These are phyloP conservation scores for Oligia strigilis DNA, from an alignment of 2,888 invertebrate species.

Conservation along the genomic window DNA sequence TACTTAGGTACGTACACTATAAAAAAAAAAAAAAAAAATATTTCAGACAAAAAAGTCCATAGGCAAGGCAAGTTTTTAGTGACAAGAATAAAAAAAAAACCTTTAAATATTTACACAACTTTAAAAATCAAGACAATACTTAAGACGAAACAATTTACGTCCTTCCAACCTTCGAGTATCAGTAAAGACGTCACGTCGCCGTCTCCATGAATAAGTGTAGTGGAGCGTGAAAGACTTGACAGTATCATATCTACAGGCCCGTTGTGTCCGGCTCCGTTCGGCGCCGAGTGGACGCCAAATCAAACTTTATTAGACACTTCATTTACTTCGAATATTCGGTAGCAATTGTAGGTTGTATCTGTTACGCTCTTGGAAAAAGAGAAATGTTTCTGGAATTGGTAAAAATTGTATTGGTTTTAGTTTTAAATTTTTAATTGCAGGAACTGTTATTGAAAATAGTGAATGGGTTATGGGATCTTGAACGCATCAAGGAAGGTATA, in stretches of 20 bases:
- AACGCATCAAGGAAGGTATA: not conserved
- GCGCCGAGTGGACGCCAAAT: conserved; percentile 83
- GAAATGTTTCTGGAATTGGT: not conserved
- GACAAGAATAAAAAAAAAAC: too few species aligned
- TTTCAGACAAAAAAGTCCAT: too few species aligned
- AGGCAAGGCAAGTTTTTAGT: too few species aligned
- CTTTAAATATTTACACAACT: not conserved
- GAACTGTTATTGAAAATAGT: not conserved
- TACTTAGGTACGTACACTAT: too few species aligned
- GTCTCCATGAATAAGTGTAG: conserved; percentile 82
- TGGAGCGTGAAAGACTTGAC: conserved; percentile 83
- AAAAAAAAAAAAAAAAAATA: too few species aligned
- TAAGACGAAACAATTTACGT: conserved; percentile 51
- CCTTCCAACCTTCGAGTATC: conserved; percentile 57
- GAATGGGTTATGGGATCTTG: not conserved
- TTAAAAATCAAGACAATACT: not conserved
- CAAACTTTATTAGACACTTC: conserved; percentile 89
- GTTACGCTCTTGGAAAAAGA: conserved; percentile 13
- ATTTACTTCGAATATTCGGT: conserved; percentile 73
- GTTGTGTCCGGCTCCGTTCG: conserved; percentile 61
- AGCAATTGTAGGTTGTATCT: conserved; percentile 41
- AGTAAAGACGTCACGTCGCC: conserved; percentile 77
- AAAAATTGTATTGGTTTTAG: not conserved
- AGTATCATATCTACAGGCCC: conserved; percentile 83
- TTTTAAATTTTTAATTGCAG: too few species aligned